A percentile compares a stretch with the other conserved stretches of the same genome.
Evolutionary conservation across 2,888 invertebrate genomes (phyloP).

Genomic region (Mactromeris polynyma): DNA sequence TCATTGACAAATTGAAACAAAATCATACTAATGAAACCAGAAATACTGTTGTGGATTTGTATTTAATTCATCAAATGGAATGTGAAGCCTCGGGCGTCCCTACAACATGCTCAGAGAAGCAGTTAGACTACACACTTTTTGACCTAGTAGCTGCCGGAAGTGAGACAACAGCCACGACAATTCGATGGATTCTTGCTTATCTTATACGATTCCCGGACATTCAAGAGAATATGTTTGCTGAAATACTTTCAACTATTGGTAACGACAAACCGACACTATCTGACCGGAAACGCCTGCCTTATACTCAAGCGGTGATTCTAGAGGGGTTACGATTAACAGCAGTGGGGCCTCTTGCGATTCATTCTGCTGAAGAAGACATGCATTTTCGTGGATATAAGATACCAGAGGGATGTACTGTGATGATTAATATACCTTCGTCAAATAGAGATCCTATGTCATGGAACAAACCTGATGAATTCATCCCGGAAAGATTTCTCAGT

Average conservation of each 20-base stretch:
- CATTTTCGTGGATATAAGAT: constrained; percentile 78
- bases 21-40: background rate
- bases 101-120: background rate
- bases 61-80: background rate
- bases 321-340: constrained; percentile 30
- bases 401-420: constrained; percentile 75
- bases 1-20: background rate
- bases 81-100: background rate
- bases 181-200: constrained; percentile 29
- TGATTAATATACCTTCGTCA: constrained; percentile 75
- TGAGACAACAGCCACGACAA: constrained; percentile 29
- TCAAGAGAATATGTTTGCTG: constrained; percentile 40
- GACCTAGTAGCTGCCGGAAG: constrained; percentile 40
- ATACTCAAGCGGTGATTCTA: constrained; percentile 36
- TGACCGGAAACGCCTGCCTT: constrained; percentile 30
- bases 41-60: constrained; percentile 8
- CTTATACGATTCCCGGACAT: constrained; percentile 32
- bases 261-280: background rate
- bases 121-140: background rate
- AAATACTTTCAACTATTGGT: constrained; percentile 26
- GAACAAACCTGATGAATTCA: constrained; percentile 72
- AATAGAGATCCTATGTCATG: constrained; percentile 71
- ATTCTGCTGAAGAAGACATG: constrained; percentile 74
- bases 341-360: constrained; percentile 43
- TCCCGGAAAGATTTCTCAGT: constrained; percentile 77